Evolutionary conservation across 30 jellyfish, hydroid and myxozoan species (phyloP).

Genomic region (Hydra vulgaris): DNA sequence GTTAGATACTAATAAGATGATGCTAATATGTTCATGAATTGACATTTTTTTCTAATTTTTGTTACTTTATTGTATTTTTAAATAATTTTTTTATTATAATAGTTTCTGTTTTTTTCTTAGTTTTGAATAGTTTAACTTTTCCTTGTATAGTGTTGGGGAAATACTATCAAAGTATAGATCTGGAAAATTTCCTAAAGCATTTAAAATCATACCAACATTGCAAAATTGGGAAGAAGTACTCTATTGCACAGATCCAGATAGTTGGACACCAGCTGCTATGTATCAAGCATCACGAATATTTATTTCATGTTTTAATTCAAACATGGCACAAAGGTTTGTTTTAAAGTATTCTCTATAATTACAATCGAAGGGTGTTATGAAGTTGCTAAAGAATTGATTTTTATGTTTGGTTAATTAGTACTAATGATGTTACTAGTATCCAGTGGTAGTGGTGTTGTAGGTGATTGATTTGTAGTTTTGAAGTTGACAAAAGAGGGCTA

Average conservation of each 20-base stretch:
- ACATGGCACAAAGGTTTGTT: conserved; percentile 66
- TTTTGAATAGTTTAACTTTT: neutral
- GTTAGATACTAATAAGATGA: too few relatives aligned
- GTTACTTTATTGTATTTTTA: too few relatives aligned
- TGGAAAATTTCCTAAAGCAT: conserved; percentile 89
- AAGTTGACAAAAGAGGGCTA: neutral
- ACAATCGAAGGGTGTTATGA: too few relatives aligned
- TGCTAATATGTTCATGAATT: too few relatives aligned
- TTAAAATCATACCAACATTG: conserved; percentile 84
- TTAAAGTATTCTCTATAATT: neutral
- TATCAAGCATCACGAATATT: conserved; percentile 84
- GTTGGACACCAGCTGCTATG: conserved; percentile 96
- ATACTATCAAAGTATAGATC: conserved; percentile 76
- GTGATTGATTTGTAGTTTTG: neutral
- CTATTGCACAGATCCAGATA: conserved; percentile 77
- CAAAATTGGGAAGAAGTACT: conserved; percentile 76
- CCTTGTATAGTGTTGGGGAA: conserved; percentile 90
- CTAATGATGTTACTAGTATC: too few relatives aligned
- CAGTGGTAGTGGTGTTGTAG: neutral
- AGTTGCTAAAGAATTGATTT: too few relatives aligned
- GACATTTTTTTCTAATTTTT: too few relatives aligned
- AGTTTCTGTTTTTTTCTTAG: neutral
- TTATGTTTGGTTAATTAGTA: too few relatives aligned
- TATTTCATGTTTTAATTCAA: conserved; percentile 71
- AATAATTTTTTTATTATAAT: too few relatives aligned